Evolutionary conservation across 2,888 invertebrate genomes (phyloP).

Genomic region (Pseudolycoriella hygida): DNA sequence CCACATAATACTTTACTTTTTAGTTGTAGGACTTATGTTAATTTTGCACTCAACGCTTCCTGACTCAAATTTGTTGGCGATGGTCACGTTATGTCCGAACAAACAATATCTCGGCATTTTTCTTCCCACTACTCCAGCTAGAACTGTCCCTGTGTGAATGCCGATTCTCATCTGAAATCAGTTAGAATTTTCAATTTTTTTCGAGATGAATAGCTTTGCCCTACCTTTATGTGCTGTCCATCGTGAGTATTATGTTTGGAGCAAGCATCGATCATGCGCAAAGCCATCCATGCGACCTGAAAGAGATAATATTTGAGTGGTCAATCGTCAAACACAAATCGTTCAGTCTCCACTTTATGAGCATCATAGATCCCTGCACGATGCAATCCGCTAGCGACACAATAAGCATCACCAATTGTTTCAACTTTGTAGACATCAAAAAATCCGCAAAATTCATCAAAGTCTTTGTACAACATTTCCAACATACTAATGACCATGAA

Average conservation of each 20-base stretch:
- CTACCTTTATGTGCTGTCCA: conserved; percentile 76
- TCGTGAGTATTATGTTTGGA: conserved; percentile 76
- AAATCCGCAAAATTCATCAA: conserved; percentile 80
- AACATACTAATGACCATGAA: conserved; percentile 94
- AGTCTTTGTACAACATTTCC: conserved; percentile 81
- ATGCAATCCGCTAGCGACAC: conserved; percentile 86
- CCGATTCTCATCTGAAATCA: conserved; percentile 78
- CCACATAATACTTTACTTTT: conserved; percentile 44
- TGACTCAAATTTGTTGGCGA: conserved; percentile 92
- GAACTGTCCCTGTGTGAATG: conserved; percentile 79
- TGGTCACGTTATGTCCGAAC: conserved; percentile 87
- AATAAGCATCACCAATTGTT: conserved; percentile 92
- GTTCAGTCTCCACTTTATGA: conserved; percentile 73
- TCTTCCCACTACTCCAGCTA: conserved; percentile 87
- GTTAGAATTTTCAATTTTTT: conserved; percentile 2
- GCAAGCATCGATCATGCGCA: conserved; percentile 86
- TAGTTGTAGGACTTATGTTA: conserved; percentile 86
- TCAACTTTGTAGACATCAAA: conserved; percentile 95
- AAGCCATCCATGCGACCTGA: conserved; percentile 70
- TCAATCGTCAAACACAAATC: too few species aligned
- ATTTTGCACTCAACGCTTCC: conserved; percentile 79
- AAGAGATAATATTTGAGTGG: too few species aligned
- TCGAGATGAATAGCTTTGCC: conserved; percentile 9
- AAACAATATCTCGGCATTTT: conserved; percentile 72
- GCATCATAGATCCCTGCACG: conserved; percentile 74